A percentile compares a stretch with the other conserved stretches of the same genome.
Evolutionary conservation across 1,140 invertebrate genomes (phyloP).

Genomic region (Metaphire vulgaris): DNA sequence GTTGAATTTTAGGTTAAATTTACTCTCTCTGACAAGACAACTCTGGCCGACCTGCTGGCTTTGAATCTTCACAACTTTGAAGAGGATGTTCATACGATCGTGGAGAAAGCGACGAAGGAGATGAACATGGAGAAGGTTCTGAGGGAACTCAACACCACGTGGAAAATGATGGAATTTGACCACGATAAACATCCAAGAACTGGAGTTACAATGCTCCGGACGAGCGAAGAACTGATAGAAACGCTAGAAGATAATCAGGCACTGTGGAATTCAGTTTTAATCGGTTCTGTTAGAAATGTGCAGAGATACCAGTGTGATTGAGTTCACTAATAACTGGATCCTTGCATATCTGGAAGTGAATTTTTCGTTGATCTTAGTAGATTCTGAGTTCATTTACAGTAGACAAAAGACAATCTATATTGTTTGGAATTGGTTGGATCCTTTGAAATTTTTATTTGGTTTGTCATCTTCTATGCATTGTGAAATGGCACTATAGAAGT

Average conservation of each 20-base stretch:
- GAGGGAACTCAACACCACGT: slow-evolving; percentile 78
- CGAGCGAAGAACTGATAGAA: slow-evolving; percentile 90
- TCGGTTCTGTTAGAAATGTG: no score
- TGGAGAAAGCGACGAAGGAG: slow-evolving; percentile 94
- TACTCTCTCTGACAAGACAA: slow-evolving; percentile 84
- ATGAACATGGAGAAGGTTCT: slow-evolving; percentile 95
- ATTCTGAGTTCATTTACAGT: no score
- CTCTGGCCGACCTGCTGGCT: slow-evolving; percentile 78
- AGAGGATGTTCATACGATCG: slow-evolving; percentile 92
- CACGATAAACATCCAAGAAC: slow-evolving; percentile 80
- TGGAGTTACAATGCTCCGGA: slow-evolving; percentile 70
- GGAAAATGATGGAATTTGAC: slow-evolving; percentile 88
- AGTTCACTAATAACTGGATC: no score
- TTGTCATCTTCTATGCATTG: no score
- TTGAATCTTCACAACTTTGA: slow-evolving; percentile 89
- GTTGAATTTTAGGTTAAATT: slow-evolving; percentile 66
- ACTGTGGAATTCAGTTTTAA: neutral
- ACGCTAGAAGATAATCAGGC: slow-evolving; percentile 95
- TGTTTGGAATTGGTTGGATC: no score
- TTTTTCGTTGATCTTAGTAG: no score
- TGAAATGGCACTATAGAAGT: no score
- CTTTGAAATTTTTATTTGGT: no score
- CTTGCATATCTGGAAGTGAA: no score
- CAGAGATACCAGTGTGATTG: no score
- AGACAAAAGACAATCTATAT: no score